Base-by-base conservation (phyloP, 2,113 vertebrate genomes). In the Emydocephalus ijimae region DNA sequence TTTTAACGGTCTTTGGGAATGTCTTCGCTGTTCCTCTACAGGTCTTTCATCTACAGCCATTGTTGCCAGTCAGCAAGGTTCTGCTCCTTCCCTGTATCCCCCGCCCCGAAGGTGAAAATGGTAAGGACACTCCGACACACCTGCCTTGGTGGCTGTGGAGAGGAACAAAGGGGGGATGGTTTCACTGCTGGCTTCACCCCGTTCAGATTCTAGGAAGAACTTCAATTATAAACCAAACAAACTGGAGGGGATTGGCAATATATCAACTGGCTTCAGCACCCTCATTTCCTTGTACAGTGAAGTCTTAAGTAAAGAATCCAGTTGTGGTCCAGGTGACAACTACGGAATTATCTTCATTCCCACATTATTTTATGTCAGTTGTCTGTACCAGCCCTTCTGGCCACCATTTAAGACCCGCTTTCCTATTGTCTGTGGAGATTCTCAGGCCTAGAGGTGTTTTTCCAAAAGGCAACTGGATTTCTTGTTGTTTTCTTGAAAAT, bases 21-120 rank as follows among this genome's bases (percentile, higher is more conserved):
- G 2, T n/a, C 64, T 69, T 69, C 2, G 0, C 43, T 0, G 14
- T 56, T 90, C 89, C 56, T 96, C 92, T 0, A 0, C 97, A 99
- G 99, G 99, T 96, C 98, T 99, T 95, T 99, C 99, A 48, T 99
- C 99, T 34, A 99, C 99, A 96, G 99, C 99, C 97, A 99, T 99
- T 91, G 99, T 99, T 55, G 98, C 99, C 97, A 98, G 98, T 97
- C 98, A 98, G 96, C 98, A 98, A 96, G 98, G 98, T 96, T 97
- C 99, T 0, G 96, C 98, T 87, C 98, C 98, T 92, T 98, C 98
- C 93, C 98, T 99, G 50, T 99, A 99, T 95, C 98, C 98, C 69
- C 98, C 98, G 23, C 97, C 99, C 86, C 97, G 99, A 98, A 99
- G 99, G 99, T 99, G 99, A 99, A 98, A 99, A 96, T 4, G 98